These are phyloP conservation scores for Poecilus cupreus DNA, from an alignment of 2,888 invertebrate species.

Conservation along the genomic window DNA sequence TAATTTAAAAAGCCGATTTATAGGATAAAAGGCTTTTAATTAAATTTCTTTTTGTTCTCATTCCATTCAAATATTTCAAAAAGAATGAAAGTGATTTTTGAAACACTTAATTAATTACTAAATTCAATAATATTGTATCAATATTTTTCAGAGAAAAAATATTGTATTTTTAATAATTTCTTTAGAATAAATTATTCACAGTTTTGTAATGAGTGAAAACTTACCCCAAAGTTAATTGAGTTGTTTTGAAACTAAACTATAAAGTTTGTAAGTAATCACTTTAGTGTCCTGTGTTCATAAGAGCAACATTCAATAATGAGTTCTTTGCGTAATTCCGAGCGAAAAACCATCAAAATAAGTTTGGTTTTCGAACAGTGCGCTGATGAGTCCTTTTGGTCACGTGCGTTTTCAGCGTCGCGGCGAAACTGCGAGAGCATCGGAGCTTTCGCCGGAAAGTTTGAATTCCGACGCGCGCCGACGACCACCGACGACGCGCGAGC, in stretches of 20 bases:
- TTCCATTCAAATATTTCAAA: neutral
- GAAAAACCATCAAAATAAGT: neutral
- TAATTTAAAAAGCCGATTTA: neutral
- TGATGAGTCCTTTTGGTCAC: constrained; percentile 29
- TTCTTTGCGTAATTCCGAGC: neutral
- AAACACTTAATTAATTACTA: too few species aligned
- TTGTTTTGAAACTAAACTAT: too few species aligned
- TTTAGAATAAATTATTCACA: too few species aligned
- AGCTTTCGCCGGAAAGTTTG: constrained; percentile 53
- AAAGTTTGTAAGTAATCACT: constrained; percentile 12
- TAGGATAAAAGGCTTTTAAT: neutral
- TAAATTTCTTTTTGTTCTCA: neutral
- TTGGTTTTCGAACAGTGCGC: constrained; percentile 14
- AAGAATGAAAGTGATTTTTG: neutral
- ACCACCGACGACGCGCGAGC: neutral
- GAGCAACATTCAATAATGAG: neutral
- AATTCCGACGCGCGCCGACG: constrained; percentile 44
- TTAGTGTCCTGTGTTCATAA: neutral
- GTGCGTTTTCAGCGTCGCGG: constrained; percentile 49
- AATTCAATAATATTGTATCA: too few species aligned
- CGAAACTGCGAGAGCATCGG: constrained; percentile 36
- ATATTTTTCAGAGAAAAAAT: too few species aligned
- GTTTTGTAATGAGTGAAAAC: neutral
- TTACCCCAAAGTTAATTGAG: neutral
- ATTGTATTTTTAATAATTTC: too few species aligned